Percentiles rank a stretch among this genome's conserved stretches.
Evolutionary conservation across 1,140 invertebrate species (phyloP).

Genomic region (Diplogasteroides magnus): DNA sequence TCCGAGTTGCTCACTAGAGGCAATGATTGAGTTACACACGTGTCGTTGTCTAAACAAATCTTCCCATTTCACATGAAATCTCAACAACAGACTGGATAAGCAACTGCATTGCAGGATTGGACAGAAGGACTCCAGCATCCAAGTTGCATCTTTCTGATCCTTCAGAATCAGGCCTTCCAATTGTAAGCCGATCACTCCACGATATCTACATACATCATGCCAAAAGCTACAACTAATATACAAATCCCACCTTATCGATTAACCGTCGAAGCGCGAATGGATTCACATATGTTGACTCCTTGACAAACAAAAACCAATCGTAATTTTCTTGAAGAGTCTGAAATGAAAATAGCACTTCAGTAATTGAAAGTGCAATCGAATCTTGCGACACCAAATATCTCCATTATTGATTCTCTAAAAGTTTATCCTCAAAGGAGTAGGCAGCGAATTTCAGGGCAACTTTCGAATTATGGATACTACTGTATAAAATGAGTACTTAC

Average conservation of each 20-base stretch:
- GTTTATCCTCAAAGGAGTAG: neutral
- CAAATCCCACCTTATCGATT: slow-evolving; percentile 25
- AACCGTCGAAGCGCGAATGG: slow-evolving; percentile 42
- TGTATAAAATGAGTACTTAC: slow-evolving; percentile 22
- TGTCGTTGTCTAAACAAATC: slow-evolving; percentile 41
- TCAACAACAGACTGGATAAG: slow-evolving; percentile 39
- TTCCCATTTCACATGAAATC: neutral
- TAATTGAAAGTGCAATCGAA: slow-evolving; percentile 5
- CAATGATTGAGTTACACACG: slow-evolving; percentile 36
- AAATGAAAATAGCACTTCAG: slow-evolving; percentile 8
- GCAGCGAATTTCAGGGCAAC: too few species aligned
- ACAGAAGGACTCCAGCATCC: slow-evolving; percentile 47
- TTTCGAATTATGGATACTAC: neutral
- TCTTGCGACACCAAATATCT: neutral
- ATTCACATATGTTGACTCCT: slow-evolving; percentile 50
- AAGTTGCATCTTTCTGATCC: slow-evolving; percentile 35
- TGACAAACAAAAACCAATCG: slow-evolving; percentile 52
- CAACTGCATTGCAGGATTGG: slow-evolving; percentile 43
- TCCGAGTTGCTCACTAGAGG: slow-evolving; percentile 42
- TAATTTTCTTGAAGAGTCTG: slow-evolving; percentile 49
- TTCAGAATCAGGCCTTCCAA: slow-evolving; percentile 34
- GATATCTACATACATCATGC: slow-evolving; percentile 37
- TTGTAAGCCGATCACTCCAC: slow-evolving; percentile 40
- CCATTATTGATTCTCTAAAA: neutral
- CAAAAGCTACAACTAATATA: too few species aligned